A percentile compares a stretch with the other conserved stretches of the same genome.
Evolutionary conservation across 2,888 invertebrate species (phyloP).

Genomic region (Drosophila multiciliata): DNA sequence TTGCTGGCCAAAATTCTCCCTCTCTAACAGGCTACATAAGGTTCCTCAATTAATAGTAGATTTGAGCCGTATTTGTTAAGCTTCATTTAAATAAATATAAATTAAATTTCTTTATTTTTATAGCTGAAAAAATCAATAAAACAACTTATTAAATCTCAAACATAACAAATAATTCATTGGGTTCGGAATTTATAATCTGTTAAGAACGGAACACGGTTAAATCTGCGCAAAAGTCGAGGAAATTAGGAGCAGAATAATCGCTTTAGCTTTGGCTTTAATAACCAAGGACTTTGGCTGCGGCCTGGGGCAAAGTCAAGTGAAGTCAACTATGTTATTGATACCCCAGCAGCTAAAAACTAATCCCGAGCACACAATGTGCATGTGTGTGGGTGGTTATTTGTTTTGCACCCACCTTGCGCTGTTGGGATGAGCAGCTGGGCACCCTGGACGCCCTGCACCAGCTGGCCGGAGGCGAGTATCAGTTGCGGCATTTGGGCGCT

Average conservation of each 20-base stretch:
- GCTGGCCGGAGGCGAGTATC: constrained; percentile 95
- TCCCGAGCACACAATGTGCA: constrained; percentile 19
- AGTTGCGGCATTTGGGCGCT: constrained; percentile 92
- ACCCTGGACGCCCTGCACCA: constrained; percentile 96
- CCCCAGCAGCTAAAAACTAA: constrained; percentile 52
- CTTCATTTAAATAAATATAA: not conserved
- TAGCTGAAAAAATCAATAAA: not conserved
- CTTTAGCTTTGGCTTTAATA: constrained; percentile 55
- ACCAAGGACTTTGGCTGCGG: constrained; percentile 14
- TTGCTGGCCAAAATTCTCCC: not conserved
- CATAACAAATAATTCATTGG: not conserved
- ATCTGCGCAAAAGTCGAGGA: constrained; percentile 43
- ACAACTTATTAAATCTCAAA: not conserved
- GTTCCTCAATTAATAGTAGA: not conserved
- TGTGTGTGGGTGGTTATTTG: constrained; percentile 8
- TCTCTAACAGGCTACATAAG: not conserved
- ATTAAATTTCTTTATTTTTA: not conserved
- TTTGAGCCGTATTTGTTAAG: not conserved
- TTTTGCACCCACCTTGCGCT: constrained; percentile 90
- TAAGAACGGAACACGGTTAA: not conserved
- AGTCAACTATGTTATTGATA: constrained; percentile 77
- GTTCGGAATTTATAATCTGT: not conserved
- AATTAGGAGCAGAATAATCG: constrained; percentile 68
- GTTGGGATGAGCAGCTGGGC: constrained; percentile 98
- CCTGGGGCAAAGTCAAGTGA: constrained; percentile 56